Evolutionary conservation across 2,888 invertebrate species (phyloP).

Genomic region (Dicranocentrus wangi): DNA sequence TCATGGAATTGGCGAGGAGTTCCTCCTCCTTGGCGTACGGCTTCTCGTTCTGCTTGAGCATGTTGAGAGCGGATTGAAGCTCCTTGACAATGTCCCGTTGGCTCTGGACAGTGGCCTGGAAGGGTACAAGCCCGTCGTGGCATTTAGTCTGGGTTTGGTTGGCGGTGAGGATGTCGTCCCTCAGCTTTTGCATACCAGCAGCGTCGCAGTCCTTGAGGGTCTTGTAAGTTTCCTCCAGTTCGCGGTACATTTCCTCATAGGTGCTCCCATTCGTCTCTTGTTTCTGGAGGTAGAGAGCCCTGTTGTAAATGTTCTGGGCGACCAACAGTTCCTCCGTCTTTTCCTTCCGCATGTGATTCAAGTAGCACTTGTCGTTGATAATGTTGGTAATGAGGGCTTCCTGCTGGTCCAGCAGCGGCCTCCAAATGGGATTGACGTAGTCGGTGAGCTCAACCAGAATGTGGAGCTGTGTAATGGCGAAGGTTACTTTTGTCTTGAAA

Average conservation of each 20-base stretch:
- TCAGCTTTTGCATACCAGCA: too few relatives aligned
- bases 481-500: conserved; percentile 20
- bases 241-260: too few relatives aligned
- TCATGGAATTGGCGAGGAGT: background rate
- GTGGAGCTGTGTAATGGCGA: conserved; percentile 52
- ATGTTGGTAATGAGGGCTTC: background rate
- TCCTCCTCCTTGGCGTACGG: background rate
- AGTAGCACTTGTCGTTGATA: background rate
- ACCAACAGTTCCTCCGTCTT: background rate
- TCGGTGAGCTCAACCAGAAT: conserved; percentile 54
- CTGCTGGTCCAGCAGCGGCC: background rate
- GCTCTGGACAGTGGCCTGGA: background rate
- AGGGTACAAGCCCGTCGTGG: too few relatives aligned
- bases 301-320: background rate
- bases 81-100: background rate
- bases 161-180: too few relatives aligned
- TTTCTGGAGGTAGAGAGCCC: background rate
- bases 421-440: conserved; percentile 29
- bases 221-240: too few relatives aligned
- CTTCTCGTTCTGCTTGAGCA: background rate
- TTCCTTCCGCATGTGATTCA: background rate
- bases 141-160: too few relatives aligned
- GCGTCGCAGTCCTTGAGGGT: too few relatives aligned
- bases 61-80: background rate
- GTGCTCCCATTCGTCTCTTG: too few relatives aligned